Conservation (phyloP, 2,113 vertebrate species). For the Apistogramma diplotaenia region DNA sequence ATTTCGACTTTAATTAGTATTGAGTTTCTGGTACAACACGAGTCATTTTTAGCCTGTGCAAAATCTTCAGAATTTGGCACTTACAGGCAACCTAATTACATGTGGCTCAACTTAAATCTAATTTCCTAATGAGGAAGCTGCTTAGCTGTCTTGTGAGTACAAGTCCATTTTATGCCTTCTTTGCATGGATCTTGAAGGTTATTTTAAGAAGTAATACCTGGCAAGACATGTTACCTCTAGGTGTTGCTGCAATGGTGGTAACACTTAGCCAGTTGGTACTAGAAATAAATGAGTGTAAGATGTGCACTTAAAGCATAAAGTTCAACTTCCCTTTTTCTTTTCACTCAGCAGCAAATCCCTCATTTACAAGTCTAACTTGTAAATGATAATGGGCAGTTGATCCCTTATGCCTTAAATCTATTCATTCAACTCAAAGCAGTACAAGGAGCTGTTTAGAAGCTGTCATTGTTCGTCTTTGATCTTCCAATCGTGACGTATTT, state of each 20-base stretch:
- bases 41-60: conserved; percentile 33
- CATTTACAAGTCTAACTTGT: not conserved
- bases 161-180: conserved; percentile 46
- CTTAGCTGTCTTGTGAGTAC: conserved; percentile 29
- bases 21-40: not conserved
- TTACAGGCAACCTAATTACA: conserved; percentile 1
- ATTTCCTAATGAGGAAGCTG: conserved; percentile 25
- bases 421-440: not conserved
- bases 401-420: conserved; percentile 14
- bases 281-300: conserved; percentile 43
- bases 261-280: conserved; percentile 34
- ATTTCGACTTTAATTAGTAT: not conserved
- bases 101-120: conserved; percentile 24
- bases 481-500: conserved; percentile 39
- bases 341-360: not conserved
- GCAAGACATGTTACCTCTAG: conserved; percentile 38
- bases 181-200: conserved; percentile 44
- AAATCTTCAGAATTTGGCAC: conserved; percentile 9
- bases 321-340: conserved; percentile 7
- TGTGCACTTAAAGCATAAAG: not conserved
- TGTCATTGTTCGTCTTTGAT: conserved; percentile 18
- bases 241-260: conserved; percentile 29
- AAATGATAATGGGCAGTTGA: not conserved
- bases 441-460: not conserved
- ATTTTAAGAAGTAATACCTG: conserved; percentile 55